Percentiles rank a stretch among this genome's conserved stretches.
These are phyloP conservation scores for Geotrypetes seraphini DNA, from an alignment of 2,797 vertebrate species.

Conservation along the genomic window DNA sequence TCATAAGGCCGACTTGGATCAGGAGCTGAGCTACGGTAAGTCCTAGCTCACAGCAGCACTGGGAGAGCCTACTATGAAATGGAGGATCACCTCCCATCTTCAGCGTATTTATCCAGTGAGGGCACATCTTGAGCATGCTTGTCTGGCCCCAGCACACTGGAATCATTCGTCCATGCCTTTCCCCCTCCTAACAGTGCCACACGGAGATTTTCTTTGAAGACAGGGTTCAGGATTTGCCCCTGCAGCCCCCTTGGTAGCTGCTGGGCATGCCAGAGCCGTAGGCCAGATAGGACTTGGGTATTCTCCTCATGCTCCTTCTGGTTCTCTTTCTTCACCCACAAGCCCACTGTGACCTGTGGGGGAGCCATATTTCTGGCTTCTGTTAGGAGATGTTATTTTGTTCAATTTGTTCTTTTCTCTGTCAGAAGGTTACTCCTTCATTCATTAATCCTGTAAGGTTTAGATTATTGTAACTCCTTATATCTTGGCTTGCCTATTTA, in stretches of 20 bases:
- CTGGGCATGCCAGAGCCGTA: constrained; percentile 80
- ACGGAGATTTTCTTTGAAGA: constrained; percentile 83
- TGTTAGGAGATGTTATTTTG: no score
- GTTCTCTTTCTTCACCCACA: constrained; percentile 82
- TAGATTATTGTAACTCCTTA: no score
- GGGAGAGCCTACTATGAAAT: constrained; percentile 90
- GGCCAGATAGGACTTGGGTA: constrained; percentile 67
- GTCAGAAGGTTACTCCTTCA: no score
- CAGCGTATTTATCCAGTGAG: constrained; percentile 78
- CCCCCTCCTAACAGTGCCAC: constrained; percentile 79
- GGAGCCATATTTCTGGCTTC: no score
- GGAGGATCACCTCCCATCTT: constrained; percentile 87
- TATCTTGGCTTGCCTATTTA: no score
- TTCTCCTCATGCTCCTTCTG: constrained; percentile 77
- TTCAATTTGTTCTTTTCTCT: no score
- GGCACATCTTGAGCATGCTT: constrained; percentile 76
- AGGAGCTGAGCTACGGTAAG: constrained; percentile 80
- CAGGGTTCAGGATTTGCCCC: constrained; percentile 72
- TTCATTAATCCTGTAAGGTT: no score
- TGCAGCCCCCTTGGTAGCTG: constrained; percentile 81
- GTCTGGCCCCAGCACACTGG: constrained; percentile 75
- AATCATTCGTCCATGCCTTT: constrained; percentile 79
- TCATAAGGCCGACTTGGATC: constrained; percentile 84
- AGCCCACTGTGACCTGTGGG: constrained; percentile 72
- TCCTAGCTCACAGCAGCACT: constrained; percentile 83